Conservation (phyloP, 1,140 invertebrate species). For the Bombus confusus region DNA sequence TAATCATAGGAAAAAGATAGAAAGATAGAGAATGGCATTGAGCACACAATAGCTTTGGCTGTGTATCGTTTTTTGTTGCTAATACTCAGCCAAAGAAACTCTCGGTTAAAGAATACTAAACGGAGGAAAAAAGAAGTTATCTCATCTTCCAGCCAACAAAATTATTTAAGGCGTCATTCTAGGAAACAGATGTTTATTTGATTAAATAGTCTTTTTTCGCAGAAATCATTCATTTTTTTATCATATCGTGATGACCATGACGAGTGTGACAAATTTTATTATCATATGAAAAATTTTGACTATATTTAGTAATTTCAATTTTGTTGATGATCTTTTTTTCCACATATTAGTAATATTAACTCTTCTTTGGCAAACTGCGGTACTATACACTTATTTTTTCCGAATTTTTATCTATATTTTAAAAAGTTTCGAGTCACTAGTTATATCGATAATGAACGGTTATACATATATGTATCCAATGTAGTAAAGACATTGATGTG, state of each 20-base stretch:
- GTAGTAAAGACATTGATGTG: no score
- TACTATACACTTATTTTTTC: background rate
- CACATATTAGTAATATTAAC: background rate
- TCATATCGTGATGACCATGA: background rate
- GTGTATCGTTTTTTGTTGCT: background rate
- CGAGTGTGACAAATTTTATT: no score
- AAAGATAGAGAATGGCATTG: constrained; percentile 6
- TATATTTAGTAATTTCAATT: background rate
- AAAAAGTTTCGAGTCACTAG: background rate
- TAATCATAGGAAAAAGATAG: background rate
- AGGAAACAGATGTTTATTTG: background rate
- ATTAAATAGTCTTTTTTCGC: background rate
- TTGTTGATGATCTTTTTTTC: background rate
- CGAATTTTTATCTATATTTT: background rate
- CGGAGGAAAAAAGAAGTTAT: background rate
- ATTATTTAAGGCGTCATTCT: background rate
- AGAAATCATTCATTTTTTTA: background rate
- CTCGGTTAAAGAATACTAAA: background rate
- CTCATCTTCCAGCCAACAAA: background rate
- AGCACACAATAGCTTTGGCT: background rate
- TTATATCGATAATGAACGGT: no score
- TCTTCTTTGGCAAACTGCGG: background rate
- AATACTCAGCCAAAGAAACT: background rate
- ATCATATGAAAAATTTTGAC: background rate
- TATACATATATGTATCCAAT: no score